Evolutionary conservation across 2,113 vertebrate species (phyloP), one percentile per base, ranked within the genome.

Genomic region (Centrocercus urophasianus): DNA sequence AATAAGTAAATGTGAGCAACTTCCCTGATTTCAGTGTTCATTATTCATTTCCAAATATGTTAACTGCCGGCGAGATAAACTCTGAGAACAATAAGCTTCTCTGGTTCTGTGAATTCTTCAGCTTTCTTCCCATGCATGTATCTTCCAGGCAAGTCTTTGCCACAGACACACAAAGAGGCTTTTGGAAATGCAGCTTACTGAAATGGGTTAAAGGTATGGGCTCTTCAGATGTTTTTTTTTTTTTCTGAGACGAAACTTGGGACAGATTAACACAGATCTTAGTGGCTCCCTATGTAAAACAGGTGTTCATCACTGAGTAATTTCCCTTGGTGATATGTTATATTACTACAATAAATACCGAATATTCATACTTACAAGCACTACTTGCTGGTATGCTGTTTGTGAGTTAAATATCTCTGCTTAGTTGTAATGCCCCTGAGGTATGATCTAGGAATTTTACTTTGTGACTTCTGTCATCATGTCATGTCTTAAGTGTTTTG

Each of bases 241-340:
- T 86, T 80, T 48, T n/a, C 42, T 48, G 14, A 54, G 64, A 88
- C 59, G 65, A 75, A 88, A 59, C 90, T 50, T 84, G 94, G 87
- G 93, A 86, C 52, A 66, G 17, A 95, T 94, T 91, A 95, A 86
- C 24, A 45, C 43, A 38, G 61, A 36, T 81, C 77, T 75, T 81
- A 90, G 43, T 75, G 52, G 30, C 40, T 97, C 70, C 76, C 93
- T 45, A 0, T 77, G 40, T 88, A 86, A 95, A 90, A 72, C 95
- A 96, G 96, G 95, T 96, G 96, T 95, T 95, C 83, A 90, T 86
- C 86, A 75, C 65, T 81, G 34, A 80, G 56, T 96, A 88, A 96
- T 95, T 97, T 95, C 94, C 93, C 94, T 81, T 78, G 94, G 52
- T 48, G 75, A 71, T 72, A 27, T 0, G 1, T 54, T 83, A 81